Percentiles rank a stretch among this genome's conserved stretches.
Conservation (phyloP, 2,888 invertebrate species). For the Aquatica leii region DNA sequence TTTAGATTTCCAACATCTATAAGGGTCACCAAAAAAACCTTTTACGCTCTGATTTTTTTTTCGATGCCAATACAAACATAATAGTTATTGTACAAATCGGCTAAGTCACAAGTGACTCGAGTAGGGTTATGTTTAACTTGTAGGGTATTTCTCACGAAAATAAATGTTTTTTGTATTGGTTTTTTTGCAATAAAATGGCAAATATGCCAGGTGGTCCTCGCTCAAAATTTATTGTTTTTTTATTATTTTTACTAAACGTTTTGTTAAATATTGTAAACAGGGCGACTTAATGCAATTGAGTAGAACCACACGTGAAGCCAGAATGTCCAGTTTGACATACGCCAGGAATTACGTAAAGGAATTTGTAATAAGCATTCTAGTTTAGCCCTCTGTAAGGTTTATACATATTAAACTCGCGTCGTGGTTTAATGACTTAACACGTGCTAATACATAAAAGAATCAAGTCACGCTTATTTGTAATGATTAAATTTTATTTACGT, state of each 20-base stretch:
- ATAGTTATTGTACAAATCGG: slow-evolving; percentile 60
- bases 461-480: too few species aligned
- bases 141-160: slow-evolving; percentile 50
- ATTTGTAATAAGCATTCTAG: not conserved
- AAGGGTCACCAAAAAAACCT: slow-evolving; percentile 39
- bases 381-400: too few species aligned
- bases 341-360: slow-evolving; percentile 12
- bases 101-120: slow-evolving; percentile 56
- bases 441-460: too few species aligned
- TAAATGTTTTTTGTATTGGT: slow-evolving; percentile 22
- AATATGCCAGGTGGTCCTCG: slow-evolving; percentile 12
- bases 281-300: slow-evolving; percentile 16
- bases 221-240: not conserved
- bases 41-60: slow-evolving; percentile 51
- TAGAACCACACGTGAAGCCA: slow-evolving; percentile 34
- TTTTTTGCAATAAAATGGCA: slow-evolving; percentile 10
- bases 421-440: too few species aligned
- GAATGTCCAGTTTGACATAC: slow-evolving; percentile 26
- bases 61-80: slow-evolving; percentile 54
- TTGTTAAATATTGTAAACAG: slow-evolving; percentile 11
- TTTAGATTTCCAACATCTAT: slow-evolving; percentile 41
- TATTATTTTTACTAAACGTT: too few species aligned
- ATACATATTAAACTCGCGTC: too few species aligned
- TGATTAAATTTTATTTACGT: too few species aligned
- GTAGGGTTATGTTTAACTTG: slow-evolving; percentile 53